Conservation (phyloP, 1,140 invertebrate species). For the Tetramorium parvispinum region DNA sequence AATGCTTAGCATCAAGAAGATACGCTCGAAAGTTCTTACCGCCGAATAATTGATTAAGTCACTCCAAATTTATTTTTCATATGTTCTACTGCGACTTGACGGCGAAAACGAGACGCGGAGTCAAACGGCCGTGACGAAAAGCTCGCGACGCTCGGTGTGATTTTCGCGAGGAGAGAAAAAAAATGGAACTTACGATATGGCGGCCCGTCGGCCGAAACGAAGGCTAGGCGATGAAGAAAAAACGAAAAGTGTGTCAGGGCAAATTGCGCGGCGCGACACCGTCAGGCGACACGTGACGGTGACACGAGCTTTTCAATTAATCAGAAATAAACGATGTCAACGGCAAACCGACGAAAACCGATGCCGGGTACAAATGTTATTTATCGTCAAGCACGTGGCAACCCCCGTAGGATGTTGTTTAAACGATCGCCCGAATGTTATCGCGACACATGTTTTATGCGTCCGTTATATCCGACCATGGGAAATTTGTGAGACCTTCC, state of each 20-base stretch:
- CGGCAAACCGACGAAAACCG: conserved; percentile 63
- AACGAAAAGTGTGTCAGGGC: conserved; percentile 61
- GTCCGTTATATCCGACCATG: conserved; percentile 1
- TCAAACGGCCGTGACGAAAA: not conserved
- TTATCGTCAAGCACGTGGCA: conserved; percentile 68
- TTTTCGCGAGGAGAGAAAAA: conserved; percentile 20
- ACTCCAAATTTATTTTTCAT: not conserved
- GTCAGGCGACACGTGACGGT: conserved; percentile 66
- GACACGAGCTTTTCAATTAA: conserved; percentile 73
- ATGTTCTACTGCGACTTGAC: not conserved
- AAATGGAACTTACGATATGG: not conserved
- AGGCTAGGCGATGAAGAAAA: conserved; percentile 42
- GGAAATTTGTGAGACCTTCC: conserved; percentile 54
- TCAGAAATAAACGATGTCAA: conserved; percentile 74
- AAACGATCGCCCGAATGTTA: conserved; percentile 67
- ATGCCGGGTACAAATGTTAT: conserved; percentile 69
- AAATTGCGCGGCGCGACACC: conserved; percentile 60
- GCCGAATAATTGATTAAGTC: conserved; percentile 33
- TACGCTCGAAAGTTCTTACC: not conserved
- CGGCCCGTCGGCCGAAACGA: conserved; percentile 9
- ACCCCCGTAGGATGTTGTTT: conserved; percentile 60
- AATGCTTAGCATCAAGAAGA: conserved; percentile 22
- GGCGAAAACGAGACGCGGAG: not conserved
- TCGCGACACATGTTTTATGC: conserved; percentile 57
- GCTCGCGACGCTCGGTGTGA: not conserved